These are phyloP conservation scores for Opisthocomus hoazin DNA, from an alignment of 2,113 vertebrate species.

Conservation along the genomic window DNA sequence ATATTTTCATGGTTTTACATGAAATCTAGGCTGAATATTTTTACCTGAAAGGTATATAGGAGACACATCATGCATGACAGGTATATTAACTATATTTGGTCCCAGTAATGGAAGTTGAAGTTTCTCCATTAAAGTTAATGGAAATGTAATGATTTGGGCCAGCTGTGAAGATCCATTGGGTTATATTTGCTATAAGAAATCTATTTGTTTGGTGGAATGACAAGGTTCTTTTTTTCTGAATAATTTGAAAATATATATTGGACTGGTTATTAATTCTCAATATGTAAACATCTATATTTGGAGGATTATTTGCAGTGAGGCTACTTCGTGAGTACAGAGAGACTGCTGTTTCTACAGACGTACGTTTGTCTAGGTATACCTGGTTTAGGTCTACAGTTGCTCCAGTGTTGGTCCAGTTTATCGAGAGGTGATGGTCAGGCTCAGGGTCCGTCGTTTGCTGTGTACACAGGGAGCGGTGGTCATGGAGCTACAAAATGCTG, in stretches of 20 bases:
- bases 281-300: not conserved
- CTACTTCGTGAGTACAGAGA: not conserved
- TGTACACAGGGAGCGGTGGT: not conserved
- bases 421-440: not conserved
- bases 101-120: not conserved
- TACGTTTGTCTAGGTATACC: not conserved
- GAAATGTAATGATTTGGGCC: not conserved
- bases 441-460: not conserved
- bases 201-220: not conserved
- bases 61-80: not conserved
- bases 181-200: not conserved
- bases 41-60: not conserved
- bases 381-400: not conserved
- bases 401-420: not conserved
- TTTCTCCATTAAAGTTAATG: conserved; percentile 12
- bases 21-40: not conserved
- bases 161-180: not conserved
- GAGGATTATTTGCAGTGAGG: not conserved
- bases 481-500: not conserved
- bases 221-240: not conserved
- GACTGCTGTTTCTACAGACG: not conserved
- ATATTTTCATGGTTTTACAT: not conserved
- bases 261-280: not conserved
- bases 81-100: not conserved
- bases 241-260: not conserved